Evolutionary conservation across 2,888 invertebrate genomes (phyloP).

Genomic region (Volucella inflata): DNA sequence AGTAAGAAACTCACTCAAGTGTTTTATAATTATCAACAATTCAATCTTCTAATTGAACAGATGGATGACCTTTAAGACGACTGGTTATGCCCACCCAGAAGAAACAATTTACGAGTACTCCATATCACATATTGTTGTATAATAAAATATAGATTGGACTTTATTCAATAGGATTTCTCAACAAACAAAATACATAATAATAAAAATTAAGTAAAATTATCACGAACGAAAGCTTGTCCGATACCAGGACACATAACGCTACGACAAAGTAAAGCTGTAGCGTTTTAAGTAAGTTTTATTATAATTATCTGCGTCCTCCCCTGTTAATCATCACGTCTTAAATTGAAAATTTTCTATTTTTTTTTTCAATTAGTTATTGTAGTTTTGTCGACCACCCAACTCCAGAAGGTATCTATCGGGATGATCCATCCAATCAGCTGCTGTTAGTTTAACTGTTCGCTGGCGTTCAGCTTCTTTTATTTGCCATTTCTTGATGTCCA

Average conservation of each 20-base stretch:
- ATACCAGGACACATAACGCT: slow-evolving; percentile 21
- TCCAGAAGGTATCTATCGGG: slow-evolving; percentile 96
- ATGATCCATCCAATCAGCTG: slow-evolving; percentile 97
- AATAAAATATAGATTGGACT: slow-evolving; percentile 63
- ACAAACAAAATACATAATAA: slow-evolving; percentile 63
- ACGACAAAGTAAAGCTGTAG: slow-evolving; percentile 30
- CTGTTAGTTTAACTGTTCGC: slow-evolving; percentile 92
- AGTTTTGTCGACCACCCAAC: slow-evolving; percentile 92
- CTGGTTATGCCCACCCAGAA: background rate
- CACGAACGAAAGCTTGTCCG: slow-evolving; percentile 70
- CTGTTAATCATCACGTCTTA: slow-evolving; percentile 3
- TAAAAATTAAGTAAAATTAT: slow-evolving; percentile 74
- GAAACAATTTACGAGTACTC: background rate
- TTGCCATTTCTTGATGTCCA: slow-evolving; percentile 96
- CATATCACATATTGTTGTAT: slow-evolving; percentile 34
- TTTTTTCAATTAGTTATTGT: slow-evolving; percentile 85
- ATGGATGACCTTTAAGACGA: too few relatives aligned
- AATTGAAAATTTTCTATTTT: background rate
- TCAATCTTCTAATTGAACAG: too few relatives aligned
- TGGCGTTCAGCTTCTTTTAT: slow-evolving; percentile 94
- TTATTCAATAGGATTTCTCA: slow-evolving; percentile 67
- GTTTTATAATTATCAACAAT: too few relatives aligned
- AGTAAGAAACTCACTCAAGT: too few relatives aligned
- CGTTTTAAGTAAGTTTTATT: slow-evolving; percentile 6
- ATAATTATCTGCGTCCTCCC: slow-evolving; percentile 44